Evolutionary conservation across 2,888 invertebrate genomes (phyloP).

Genomic region (Ophioninae sp.): DNA sequence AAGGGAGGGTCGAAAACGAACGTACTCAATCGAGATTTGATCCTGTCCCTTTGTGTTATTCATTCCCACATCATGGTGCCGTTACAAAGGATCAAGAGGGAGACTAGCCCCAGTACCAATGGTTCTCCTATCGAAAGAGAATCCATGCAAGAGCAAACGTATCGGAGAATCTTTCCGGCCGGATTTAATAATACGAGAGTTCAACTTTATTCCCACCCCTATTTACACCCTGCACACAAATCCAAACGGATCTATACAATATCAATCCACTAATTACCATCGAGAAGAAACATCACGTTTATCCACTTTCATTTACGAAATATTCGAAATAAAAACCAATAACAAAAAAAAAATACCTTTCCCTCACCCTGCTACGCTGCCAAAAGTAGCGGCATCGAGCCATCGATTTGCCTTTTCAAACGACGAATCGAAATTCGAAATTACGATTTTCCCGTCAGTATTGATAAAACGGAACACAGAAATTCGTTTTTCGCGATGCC

Average conservation of each 20-base stretch:
- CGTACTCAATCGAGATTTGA: constrained; percentile 50
- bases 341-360: background rate
- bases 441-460: background rate
- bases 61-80: constrained; percentile 1
- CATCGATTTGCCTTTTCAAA: too few species aligned
- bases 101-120: background rate
- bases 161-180: constrained; percentile 1
- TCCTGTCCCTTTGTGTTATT: constrained; percentile 52
- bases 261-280: background rate
- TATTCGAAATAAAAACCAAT: background rate
- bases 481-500: background rate
- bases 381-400: too few species aligned
- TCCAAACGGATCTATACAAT: background rate
- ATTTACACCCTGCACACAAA: constrained; percentile 3
- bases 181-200: constrained; percentile 10
- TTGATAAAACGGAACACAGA: background rate
- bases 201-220: background rate
- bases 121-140: constrained; percentile 3
- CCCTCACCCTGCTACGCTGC: background rate
- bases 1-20: constrained; percentile 34
- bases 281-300: background rate
- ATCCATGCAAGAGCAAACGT: background rate
- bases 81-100: constrained; percentile 18
- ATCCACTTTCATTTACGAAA: background rate
- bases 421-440: too few species aligned